Evolutionary conservation across 1,140 invertebrate genomes (phyloP), one percentile per base, ranked within the genome.

Genomic region (Drosophila sturtevanti): DNA sequence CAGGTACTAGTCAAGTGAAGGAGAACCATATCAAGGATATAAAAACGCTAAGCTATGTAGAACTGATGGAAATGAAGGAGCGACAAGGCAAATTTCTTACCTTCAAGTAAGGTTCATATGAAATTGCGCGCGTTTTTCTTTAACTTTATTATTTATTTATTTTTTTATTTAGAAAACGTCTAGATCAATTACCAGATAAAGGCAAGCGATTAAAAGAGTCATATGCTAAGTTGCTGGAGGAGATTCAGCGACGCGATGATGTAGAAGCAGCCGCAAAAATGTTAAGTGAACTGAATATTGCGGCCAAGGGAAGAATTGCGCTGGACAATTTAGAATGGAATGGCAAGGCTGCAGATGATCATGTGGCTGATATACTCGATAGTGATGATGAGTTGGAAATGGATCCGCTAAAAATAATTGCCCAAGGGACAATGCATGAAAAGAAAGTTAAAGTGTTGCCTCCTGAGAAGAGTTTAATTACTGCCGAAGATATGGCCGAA

Each of bases 261-360:
- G 87, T 95, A 22, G 93, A 95, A 14, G 84, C 93, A 70, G 92
- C 94, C 22, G 94, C 94, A 52, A 84, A 92, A 55, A 89, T 95
- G 27, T 84, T 96, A 0, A 93, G 94, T 16, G 92, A 93, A 59
- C 89, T 96, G 35, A 95, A 94, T 66, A 93, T 96, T 62, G 93
- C 92, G 48, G 81, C 89, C 5, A 91, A 93, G 41, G 94, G 94
- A 22, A 94, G 94, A 81, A 86, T 92, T 24, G 92, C 92, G 1
- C 91, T 95, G 31, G 94, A 93, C 80, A 92, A 94, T 81, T 82
- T 96, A 5, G 95, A 96, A 92, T 96, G 95, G 95, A 93, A 93
- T 67, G 94, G 94, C 34, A 82, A 90, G 72, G 24, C 12, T 82
- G 85, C 90, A n/a, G 61, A 66, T 7, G 64, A 67, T 3, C 69